Evolutionary conservation across 2,888 invertebrate species (phyloP).

Genomic region (Philopedon plagiatum): DNA sequence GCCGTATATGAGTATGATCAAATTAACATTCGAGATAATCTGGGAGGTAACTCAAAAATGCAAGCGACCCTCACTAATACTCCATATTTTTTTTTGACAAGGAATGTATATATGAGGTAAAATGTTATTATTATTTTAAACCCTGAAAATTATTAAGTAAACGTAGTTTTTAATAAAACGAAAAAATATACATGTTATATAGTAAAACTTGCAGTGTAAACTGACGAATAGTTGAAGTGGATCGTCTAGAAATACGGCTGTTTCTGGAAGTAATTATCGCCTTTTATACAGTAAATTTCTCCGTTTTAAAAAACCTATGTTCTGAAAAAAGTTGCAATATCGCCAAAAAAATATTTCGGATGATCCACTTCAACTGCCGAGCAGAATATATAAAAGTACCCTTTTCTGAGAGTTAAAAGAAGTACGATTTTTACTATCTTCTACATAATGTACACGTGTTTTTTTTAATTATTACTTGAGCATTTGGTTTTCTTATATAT

Average conservation of each 20-base stretch:
- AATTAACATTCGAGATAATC: too few relatives aligned
- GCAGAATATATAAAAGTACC: conserved; percentile 11
- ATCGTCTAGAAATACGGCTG: not conserved
- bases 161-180: not conserved
- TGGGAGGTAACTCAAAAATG: conserved; percentile 17
- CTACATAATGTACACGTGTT: conserved; percentile 25
- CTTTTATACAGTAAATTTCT: too few relatives aligned
- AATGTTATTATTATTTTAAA: conserved; percentile 51
- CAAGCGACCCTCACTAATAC: conserved; percentile 30
- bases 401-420: conserved; percentile 8
- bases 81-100: conserved; percentile 46
- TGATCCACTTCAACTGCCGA: not conserved
- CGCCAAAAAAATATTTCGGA: not conserved
- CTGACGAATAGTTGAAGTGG: not conserved
- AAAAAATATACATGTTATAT: conserved; percentile 12
- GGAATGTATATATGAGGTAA: conserved; percentile 58
- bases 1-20: not conserved
- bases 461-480: conserved; percentile 55
- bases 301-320: too few relatives aligned
- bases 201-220: not conserved
- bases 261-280: too few relatives aligned
- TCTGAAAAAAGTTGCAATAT: too few relatives aligned
- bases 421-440: conserved; percentile 24
- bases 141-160: conserved; percentile 56
- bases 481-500: conserved; percentile 49